Conservation (phyloP, 2,888 invertebrate species). For the Aleiodes alternator region DNA sequence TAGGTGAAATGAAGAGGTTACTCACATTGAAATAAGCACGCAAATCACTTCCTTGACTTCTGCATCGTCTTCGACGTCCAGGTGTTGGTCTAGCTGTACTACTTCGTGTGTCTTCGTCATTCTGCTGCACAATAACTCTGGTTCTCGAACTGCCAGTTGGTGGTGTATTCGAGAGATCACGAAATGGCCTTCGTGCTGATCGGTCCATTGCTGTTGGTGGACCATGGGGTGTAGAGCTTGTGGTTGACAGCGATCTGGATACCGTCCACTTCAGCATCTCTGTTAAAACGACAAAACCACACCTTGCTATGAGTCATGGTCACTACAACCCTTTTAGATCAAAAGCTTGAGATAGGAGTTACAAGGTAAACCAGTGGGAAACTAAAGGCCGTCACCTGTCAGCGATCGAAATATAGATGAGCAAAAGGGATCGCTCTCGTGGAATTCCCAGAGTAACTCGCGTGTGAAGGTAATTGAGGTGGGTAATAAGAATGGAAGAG, state of each 20-base stretch:
- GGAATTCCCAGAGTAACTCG: background rate
- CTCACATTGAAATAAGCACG: conserved; percentile 72
- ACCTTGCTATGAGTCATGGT: background rate
- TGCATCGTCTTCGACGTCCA: conserved; percentile 68
- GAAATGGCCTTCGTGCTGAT: conserved; percentile 68
- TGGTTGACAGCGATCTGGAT: conserved; percentile 72
- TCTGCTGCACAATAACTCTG: conserved; percentile 52
- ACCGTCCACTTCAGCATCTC: conserved; percentile 75
- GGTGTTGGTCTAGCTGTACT: conserved; percentile 56
- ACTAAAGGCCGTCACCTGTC: no score
- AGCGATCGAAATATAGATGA: background rate
- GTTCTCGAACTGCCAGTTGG: conserved; percentile 61
- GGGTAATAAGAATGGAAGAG: no score
- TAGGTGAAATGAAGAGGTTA: background rate
- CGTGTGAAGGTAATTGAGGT: background rate
- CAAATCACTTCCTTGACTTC: conserved; percentile 71
- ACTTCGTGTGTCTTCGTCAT: conserved; percentile 42
- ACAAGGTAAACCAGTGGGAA: no score
- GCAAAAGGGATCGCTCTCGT: background rate
- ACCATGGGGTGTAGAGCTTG: conserved; percentile 71
- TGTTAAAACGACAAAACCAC: conserved; percentile 45
- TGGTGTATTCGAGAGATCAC: conserved; percentile 73
- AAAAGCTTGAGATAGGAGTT: background rate
- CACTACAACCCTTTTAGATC: background rate
- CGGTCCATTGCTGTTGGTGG: conserved; percentile 58